A percentile compares a stretch with the other conserved stretches of the same genome.
Evolutionary conservation across 2,888 invertebrate species (phyloP).

Genomic region (Quadroppia sp.): DNA sequence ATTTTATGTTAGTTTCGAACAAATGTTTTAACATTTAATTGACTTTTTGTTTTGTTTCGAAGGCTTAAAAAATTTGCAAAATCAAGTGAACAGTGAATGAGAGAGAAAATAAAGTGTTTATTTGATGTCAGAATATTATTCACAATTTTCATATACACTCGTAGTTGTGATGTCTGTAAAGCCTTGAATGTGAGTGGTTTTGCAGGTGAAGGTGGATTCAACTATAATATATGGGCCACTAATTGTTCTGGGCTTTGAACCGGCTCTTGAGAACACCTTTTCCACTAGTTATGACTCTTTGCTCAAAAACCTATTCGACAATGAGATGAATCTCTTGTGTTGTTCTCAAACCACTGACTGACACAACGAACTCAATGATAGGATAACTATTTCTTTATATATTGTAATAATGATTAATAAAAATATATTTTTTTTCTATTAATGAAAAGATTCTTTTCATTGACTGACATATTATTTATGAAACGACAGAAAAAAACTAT

Average conservation of each 20-base stretch:
- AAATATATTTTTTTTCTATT: background rate
- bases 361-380: background rate
- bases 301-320: too few species aligned
- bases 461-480: background rate
- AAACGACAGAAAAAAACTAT: background rate
- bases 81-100: background rate
- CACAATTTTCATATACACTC: background rate
- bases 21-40: background rate
- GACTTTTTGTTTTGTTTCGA: background rate
- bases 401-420: background rate
- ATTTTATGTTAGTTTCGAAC: background rate
- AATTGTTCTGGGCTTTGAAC: slow-evolving; percentile 2
- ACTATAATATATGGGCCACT: slow-evolving; percentile 13
- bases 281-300: background rate
- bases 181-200: slow-evolving; percentile 24
- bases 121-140: background rate
- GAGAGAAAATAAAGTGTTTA: background rate
- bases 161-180: background rate
- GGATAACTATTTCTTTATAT: background rate
- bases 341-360: background rate
- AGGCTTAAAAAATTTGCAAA: background rate
- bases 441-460: background rate
- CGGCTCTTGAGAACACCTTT: slow-evolving; percentile 17
- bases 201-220: slow-evolving; percentile 18
- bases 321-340: slow-evolving; percentile 2